phyloP scores from a whole-genome alignment of 2,888 invertebrate species.

The Tiliacea citrago region DNA sequence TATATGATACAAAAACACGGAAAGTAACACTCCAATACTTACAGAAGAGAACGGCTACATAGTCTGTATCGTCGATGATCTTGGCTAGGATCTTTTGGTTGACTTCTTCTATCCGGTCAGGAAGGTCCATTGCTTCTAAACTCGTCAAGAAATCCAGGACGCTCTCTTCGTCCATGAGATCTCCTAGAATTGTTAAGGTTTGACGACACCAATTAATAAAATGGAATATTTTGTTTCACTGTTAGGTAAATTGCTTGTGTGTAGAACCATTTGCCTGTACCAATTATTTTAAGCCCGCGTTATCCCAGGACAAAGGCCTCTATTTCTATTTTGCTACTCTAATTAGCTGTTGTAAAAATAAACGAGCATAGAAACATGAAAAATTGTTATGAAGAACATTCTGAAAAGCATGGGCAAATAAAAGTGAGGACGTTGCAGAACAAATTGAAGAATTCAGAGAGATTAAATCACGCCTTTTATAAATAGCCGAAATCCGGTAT shows the following conservation, averaged over 20 bases:
- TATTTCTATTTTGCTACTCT: background rate
- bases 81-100: slow-evolving; percentile 97
- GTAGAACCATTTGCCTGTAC: background rate
- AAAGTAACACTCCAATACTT: slow-evolving; percentile 90
- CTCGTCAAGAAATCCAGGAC: slow-evolving; percentile 98
- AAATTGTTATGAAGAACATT: slow-evolving; percentile 9
- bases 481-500: slow-evolving; percentile 61
- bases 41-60: slow-evolving; percentile 98
- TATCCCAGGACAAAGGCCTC: background rate
- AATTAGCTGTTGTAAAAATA: slow-evolving; percentile 14
- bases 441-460: slow-evolving; percentile 43
- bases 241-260: background rate
- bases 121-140: slow-evolving; percentile 98
- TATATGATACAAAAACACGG: slow-evolving; percentile 78
- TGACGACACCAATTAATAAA: slow-evolving; percentile 22
- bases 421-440: slow-evolving; percentile 32
- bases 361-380: slow-evolving; percentile 7
- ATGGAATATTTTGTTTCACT: background rate
- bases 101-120: slow-evolving; percentile 98
- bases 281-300: background rate
- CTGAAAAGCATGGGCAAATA: slow-evolving; percentile 24
- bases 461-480: slow-evolving; percentile 60
- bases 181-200: slow-evolving; percentile 91
- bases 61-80: slow-evolving; percentile 97
- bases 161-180: slow-evolving; percentile 98